Conservation (phyloP, 1,140 invertebrate genomes). For the Drosophila ficusphila region DNA sequence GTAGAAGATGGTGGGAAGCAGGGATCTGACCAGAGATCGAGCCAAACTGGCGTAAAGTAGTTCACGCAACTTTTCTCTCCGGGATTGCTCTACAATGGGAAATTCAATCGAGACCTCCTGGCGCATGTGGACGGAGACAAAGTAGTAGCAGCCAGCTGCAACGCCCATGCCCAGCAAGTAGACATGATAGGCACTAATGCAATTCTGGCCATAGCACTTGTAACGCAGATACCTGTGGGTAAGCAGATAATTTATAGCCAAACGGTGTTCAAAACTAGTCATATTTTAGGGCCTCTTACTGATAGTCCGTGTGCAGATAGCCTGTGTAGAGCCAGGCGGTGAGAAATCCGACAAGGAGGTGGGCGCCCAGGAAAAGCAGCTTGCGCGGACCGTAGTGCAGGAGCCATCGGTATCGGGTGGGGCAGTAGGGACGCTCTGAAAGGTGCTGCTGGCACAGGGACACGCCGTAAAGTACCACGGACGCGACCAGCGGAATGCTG, state of each 20-base stretch:
- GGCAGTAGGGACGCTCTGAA: slow-evolving; percentile 84
- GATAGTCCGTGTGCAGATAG: slow-evolving; percentile 84
- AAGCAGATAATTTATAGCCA: not conserved
- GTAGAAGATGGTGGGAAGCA: slow-evolving; percentile 87
- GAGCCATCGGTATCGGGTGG: slow-evolving; percentile 85
- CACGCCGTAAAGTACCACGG: slow-evolving; percentile 86
- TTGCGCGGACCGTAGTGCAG: slow-evolving; percentile 59
- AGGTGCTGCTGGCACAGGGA: slow-evolving; percentile 87
- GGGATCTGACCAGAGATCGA: slow-evolving; percentile 85
- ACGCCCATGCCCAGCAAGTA: slow-evolving; percentile 88
- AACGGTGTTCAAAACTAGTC: too few relatives aligned
- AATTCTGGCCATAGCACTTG: slow-evolving; percentile 70
- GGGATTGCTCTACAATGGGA: slow-evolving; percentile 88
- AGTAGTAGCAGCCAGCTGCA: slow-evolving; percentile 89
- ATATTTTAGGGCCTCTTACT: slow-evolving; percentile 41
- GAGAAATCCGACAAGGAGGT: slow-evolving; percentile 85
- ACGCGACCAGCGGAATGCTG: slow-evolving; percentile 85
- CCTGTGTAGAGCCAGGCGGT: slow-evolving; percentile 86
- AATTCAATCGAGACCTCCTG: slow-evolving; percentile 87
- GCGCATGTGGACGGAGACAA: slow-evolving; percentile 86
- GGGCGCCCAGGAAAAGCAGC: slow-evolving; percentile 84
- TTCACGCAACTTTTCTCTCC: slow-evolving; percentile 87
- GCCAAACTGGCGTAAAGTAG: slow-evolving; percentile 86
- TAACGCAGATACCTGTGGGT: slow-evolving; percentile 50
- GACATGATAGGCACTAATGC: slow-evolving; percentile 85